Base-by-base conservation (phyloP, 2,113 vertebrate species). In the Romanogobio albipinnatus region DNA sequence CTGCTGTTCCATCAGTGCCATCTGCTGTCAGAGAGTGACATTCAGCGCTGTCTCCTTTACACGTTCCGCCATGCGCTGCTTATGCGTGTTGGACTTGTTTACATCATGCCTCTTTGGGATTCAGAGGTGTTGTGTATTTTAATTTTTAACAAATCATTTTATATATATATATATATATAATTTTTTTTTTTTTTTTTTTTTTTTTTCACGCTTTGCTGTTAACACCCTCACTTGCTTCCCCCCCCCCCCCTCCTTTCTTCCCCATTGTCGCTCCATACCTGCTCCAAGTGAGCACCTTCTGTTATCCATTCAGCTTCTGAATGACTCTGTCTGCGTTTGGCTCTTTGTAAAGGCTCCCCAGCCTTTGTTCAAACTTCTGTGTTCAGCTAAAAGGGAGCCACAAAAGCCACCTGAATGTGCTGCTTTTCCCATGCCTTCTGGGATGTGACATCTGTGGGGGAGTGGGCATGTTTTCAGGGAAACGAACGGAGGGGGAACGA, bases 381-480 rank as follows among this genome's bases (percentile, higher is more conserved):
- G 80, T 74, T 82, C 45, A 1, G 75, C 64, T 33, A 82, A 87
- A 82, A 43, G 39, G 39, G 70, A 87, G 86, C 79, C 74, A 73
- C 79, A 88, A 86, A 76, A 64, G 84, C 76, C 84, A 84, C 71
- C 62, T 81, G 74, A 90, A 88, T 86, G 58, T 85, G 89, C 22
- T 83, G 85, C 45, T 61, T 61, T 87, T 81, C 75, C 87, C 78
- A 82, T 62, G 81, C 58, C 79, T 88, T 89, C 86, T 81, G 64
- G 86, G 74, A 84, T 86, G 82, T 85, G 89, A 92, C 92, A 91
- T 93, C 89, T 93, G 92, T 90, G 90, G 76, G 91, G 79, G 45
- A 71, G 84, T 61, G 53, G n/a, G 76, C n/a, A 13, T 43, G 51
- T 49, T 68, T 56, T 70, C 36, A 29, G 24, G 68, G 43, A 58